Conservation (phyloP, 1,140 invertebrate species). For the Meloidogyne exigua region DNA sequence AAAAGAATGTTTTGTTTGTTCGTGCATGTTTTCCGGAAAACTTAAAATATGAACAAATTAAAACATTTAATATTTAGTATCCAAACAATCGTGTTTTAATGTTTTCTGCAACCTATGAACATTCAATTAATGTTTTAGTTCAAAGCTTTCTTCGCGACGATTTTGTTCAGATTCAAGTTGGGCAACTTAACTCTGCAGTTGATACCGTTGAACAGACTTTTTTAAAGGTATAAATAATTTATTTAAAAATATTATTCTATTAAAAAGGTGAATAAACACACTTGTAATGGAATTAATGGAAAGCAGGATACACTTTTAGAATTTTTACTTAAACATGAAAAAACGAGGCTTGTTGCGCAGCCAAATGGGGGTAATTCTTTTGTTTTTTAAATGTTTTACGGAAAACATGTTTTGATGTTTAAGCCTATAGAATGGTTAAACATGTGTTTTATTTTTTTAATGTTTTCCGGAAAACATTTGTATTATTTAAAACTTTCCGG, state of each 20-base stretch:
- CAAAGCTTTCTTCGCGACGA: slow-evolving; percentile 17
- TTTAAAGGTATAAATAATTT: slow-evolving; percentile 27
- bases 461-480: too few relatives aligned
- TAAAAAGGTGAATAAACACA: slow-evolving; percentile 17
- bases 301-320: slow-evolving; percentile 34
- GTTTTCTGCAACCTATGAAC: slow-evolving; percentile 43
- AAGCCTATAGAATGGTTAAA: too few relatives aligned
- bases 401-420: not conserved
- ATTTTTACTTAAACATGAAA: slow-evolving; percentile 25
- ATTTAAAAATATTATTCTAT: slow-evolving; percentile 7
- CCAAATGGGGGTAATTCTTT: slow-evolving; percentile 8
- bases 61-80: slow-evolving; percentile 13
- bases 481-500: too few relatives aligned
- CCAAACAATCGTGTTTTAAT: slow-evolving; percentile 24
- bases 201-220: slow-evolving; percentile 34
- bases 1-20: too few relatives aligned
- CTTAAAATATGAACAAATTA: not conserved
- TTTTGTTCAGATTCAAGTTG: slow-evolving; percentile 28
- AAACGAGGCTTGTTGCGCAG: not conserved
- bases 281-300: slow-evolving; percentile 19
- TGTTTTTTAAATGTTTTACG: not conserved
- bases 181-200: slow-evolving; percentile 26
- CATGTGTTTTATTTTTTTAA: too few relatives aligned
- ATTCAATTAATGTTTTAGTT: not conserved
- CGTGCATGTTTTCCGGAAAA: too few relatives aligned